Evolutionary conservation across 2,888 invertebrate genomes (phyloP).

Genomic region (Noctua comes): DNA sequence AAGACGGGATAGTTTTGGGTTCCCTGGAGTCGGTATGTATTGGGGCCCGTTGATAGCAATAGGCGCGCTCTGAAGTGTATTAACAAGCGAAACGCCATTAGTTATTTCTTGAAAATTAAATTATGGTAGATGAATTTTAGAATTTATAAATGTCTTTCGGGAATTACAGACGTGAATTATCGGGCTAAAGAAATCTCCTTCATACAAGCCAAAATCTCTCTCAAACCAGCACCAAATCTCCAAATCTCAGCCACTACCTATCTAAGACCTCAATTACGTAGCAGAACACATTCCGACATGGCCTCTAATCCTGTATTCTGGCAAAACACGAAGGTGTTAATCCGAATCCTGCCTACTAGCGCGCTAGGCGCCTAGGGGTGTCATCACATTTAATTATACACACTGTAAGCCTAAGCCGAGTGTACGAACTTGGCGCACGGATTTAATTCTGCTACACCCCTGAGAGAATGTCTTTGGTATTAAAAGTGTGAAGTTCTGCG

Average conservation of each 20-base stretch:
- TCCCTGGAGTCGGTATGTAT: no score
- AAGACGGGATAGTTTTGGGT: neutral
- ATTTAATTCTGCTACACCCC: conserved; percentile 50
- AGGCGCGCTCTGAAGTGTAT: neutral
- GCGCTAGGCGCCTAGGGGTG: conserved; percentile 57
- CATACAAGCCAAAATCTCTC: neutral
- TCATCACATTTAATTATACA: conserved; percentile 66
- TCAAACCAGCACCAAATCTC: conserved; percentile 2
- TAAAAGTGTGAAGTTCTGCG: conserved; percentile 26
- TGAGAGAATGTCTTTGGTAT: conserved; percentile 27
- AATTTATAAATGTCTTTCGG: neutral
- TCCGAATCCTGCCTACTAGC: conserved; percentile 46
- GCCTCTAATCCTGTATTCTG: conserved; percentile 51
- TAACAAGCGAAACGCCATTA: neutral
- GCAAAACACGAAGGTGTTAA: conserved; percentile 61
- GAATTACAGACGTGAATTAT: neutral
- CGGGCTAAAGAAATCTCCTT: neutral
- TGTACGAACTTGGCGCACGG: conserved; percentile 53
- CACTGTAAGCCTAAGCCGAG: conserved; percentile 54
- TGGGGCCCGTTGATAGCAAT: neutral
- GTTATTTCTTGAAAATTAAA: no score
- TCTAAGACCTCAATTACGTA: conserved; percentile 37
- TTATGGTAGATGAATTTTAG: no score
- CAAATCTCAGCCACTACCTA: conserved; percentile 5
- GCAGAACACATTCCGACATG: conserved; percentile 38